Percentiles rank a stretch among this genome's conserved stretches.
These are phyloP conservation scores for Amphiprion clarkii DNA, from an alignment of 2,797 vertebrate genomes.

Conservation along the genomic window DNA sequence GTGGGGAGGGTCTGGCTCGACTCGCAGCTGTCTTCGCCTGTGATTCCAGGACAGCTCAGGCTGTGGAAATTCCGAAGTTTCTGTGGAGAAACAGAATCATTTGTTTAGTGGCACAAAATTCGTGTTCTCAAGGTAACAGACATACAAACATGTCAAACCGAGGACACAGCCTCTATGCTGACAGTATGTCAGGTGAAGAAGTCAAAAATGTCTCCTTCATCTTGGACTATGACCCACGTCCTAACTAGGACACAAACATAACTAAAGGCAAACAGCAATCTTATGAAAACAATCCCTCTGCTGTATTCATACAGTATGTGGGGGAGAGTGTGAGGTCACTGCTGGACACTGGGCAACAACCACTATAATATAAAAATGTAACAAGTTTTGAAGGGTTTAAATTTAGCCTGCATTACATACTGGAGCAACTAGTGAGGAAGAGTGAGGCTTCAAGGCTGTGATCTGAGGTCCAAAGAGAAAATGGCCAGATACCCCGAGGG, in stretches of 20 bases:
- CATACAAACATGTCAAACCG: neutral
- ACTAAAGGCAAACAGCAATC: slow-evolving; percentile 28
- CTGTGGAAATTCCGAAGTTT: slow-evolving; percentile 87
- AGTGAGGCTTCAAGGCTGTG: neutral
- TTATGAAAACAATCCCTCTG: slow-evolving; percentile 55
- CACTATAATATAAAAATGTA: slow-evolving; percentile 32
- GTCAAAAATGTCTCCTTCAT: slow-evolving; percentile 53
- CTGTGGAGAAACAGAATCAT: slow-evolving; percentile 63
- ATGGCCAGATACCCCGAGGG: slow-evolving; percentile 55
- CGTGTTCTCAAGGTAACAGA: slow-evolving; percentile 19
- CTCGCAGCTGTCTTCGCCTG: slow-evolving; percentile 66
- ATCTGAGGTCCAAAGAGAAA: slow-evolving; percentile 34
- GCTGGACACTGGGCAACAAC: slow-evolving; percentile 31
- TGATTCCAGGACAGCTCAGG: slow-evolving; percentile 84
- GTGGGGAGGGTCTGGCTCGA: slow-evolving; percentile 51
- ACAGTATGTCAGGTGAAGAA: slow-evolving; percentile 57
- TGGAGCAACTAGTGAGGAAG: slow-evolving; percentile 47
- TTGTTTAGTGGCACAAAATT: slow-evolving; percentile 4
- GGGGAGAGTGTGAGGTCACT: slow-evolving; percentile 45
- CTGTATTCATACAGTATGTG: slow-evolving; percentile 49
- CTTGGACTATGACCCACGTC: slow-evolving; percentile 37
- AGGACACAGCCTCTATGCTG: slow-evolving; percentile 2
- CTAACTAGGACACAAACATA: slow-evolving; percentile 36
- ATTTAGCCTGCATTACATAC: slow-evolving; percentile 50
- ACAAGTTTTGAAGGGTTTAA: slow-evolving; percentile 31